Percentiles rank a stretch among this genome's conserved stretches.
Conservation (phyloP, 2,888 invertebrate genomes). For the Dasysyrphus tricinctus region DNA sequence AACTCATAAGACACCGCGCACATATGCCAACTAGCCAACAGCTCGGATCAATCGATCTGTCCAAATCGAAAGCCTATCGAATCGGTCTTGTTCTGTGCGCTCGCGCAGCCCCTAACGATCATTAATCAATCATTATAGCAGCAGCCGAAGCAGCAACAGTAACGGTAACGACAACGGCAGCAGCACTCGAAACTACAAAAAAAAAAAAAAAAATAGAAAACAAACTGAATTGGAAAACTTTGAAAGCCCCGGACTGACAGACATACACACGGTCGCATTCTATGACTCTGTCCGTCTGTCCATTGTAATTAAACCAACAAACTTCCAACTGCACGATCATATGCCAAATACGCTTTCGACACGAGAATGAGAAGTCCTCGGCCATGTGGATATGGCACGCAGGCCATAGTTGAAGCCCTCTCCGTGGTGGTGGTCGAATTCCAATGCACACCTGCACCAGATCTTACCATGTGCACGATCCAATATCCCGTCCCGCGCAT, state of each 20-base stretch:
- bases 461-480: conserved; percentile 72
- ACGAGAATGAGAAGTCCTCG: conserved; percentile 71
- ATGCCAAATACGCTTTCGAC: conserved; percentile 75
- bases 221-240: conserved; percentile 65
- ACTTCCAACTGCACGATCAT: conserved; percentile 74
- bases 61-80: conserved; percentile 74
- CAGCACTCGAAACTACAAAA: conserved; percentile 22
- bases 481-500: conserved; percentile 43
- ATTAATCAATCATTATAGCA: conserved; percentile 73
- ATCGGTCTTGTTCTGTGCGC: conserved; percentile 70
- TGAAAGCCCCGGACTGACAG: conserved; percentile 59
- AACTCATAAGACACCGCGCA: conserved; percentile 71
- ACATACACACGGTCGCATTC: conserved; percentile 54
- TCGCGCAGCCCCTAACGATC: conserved; percentile 62
- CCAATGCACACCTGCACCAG: conserved; percentile 75
- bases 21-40: conserved; percentile 75
- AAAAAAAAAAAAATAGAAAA: neutral
- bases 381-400: conserved; percentile 67
- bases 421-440: conserved; percentile 67
- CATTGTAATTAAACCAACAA: conserved; percentile 75
- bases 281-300: conserved; percentile 64
- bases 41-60: conserved; percentile 75
- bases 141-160: conserved; percentile 42
- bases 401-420: conserved; percentile 70
- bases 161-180: conserved; percentile 31